Conservation (phyloP, 2,113 vertebrate genomes). For the Beaufortia kweichowensis region DNA sequence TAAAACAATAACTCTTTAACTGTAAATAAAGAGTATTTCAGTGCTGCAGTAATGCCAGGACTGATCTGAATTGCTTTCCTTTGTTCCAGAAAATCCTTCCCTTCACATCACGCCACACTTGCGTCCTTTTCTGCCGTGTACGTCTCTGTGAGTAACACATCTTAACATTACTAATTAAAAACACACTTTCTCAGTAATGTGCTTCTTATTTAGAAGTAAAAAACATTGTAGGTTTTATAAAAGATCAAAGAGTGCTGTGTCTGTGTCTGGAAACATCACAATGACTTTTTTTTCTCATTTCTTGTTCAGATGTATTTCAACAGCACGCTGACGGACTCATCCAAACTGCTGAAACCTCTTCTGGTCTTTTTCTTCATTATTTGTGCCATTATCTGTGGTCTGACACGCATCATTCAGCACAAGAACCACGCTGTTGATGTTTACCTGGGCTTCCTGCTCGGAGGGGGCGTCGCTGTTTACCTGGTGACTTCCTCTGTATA, state of each 20-base stretch:
- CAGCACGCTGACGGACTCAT: constrained; percentile 94
- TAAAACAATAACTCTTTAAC: neutral
- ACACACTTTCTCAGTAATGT: too few relatives aligned
- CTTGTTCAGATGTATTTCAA: constrained; percentile 98
- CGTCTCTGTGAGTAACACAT: constrained; percentile 88
- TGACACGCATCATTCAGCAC: constrained; percentile 96
- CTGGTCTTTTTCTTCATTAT: constrained; percentile 96
- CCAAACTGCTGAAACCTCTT: constrained; percentile 94
- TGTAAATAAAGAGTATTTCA: neutral
- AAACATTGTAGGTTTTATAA: too few relatives aligned
- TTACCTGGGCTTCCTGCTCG: constrained; percentile 95
- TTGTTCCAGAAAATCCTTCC: constrained; percentile 93
- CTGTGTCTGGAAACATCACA: neutral
- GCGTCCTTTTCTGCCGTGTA: constrained; percentile 97
- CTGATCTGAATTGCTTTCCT: constrained; percentile 55
- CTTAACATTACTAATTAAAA: too few relatives aligned
- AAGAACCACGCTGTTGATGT: constrained; percentile 97
- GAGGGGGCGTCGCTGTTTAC: constrained; percentile 92
- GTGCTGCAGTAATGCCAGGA: neutral
- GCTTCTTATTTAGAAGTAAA: too few relatives aligned
- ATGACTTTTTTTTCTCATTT: constrained; percentile 55
- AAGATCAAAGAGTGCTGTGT: neutral
- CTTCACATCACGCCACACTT: constrained; percentile 95
- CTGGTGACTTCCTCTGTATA: constrained; percentile 76
- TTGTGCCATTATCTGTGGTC: constrained; percentile 93